Conservation (phyloP, 2,888 invertebrate species). For the Agrochola macilenta region DNA sequence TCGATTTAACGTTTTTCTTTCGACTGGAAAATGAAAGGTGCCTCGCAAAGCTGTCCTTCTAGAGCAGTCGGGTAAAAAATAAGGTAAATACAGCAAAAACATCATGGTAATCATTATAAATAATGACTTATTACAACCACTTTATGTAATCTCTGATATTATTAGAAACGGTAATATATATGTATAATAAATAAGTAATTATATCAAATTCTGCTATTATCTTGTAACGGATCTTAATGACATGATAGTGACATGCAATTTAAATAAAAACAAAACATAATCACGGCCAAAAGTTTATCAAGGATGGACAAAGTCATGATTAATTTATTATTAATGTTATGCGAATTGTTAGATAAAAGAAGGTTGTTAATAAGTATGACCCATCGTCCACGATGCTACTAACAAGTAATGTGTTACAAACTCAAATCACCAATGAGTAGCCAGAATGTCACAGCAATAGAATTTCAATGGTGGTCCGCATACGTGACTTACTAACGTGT, state of each 20-base stretch:
- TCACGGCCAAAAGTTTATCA: slow-evolving; percentile 25
- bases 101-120: slow-evolving; percentile 12
- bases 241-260: slow-evolving; percentile 12
- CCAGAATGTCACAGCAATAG: too few relatives aligned
- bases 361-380: neutral
- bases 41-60: too few relatives aligned
- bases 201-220: slow-evolving; percentile 19
- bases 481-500: neutral
- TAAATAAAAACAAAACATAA: slow-evolving; percentile 3
- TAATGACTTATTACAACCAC: neutral
- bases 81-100: neutral
- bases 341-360: neutral
- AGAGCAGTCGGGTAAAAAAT: too few relatives aligned
- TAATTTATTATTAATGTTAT: neutral
- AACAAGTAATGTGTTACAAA: too few relatives aligned
- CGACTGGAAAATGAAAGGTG: too few relatives aligned
- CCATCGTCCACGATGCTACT: neutral
- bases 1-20: too few relatives aligned
- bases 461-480: neutral
- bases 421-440: too few relatives aligned
- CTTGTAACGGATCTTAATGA: slow-evolving; percentile 1
- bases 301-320: neutral
- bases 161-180: slow-evolving; percentile 1
- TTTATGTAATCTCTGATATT: slow-evolving; percentile 13
- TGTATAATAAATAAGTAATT: neutral